Percentiles rank a stretch among this genome's conserved stretches.
phyloP scores from a whole-genome alignment of 2,888 invertebrate genomes.

The Callinectes sapidus region DNA sequence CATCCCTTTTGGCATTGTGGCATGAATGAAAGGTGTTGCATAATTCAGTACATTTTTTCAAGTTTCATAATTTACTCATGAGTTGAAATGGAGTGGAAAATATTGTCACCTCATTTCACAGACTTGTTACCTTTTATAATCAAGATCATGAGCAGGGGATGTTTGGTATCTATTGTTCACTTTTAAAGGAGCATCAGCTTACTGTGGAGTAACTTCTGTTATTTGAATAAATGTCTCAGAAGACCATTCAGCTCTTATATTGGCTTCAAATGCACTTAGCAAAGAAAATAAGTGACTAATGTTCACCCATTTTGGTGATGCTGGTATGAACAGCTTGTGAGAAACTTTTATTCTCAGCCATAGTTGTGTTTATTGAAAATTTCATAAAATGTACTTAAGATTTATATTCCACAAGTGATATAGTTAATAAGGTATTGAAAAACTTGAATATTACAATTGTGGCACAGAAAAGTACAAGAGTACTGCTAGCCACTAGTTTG shows the following conservation, averaged over 20 bases:
- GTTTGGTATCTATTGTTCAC: background rate
- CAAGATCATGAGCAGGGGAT: background rate
- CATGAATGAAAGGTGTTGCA: background rate
- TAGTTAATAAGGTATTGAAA: conserved; percentile 25
- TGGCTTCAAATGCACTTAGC: background rate
- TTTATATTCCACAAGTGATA: conserved; percentile 16
- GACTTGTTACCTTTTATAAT: background rate
- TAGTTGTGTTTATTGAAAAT: background rate
- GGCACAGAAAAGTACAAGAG: background rate
- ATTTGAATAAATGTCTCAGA: background rate
- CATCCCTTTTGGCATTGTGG: background rate
- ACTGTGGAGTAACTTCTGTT: background rate
- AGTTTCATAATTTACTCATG: background rate
- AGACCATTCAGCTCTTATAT: background rate
- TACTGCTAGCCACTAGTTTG: background rate
- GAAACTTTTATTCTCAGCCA: background rate
- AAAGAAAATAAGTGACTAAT: background rate
- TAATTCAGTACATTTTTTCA: background rate
- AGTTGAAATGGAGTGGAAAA: background rate
- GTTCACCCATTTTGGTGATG: background rate
- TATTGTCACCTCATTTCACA: background rate
- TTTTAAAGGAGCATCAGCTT: background rate
- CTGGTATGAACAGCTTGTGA: background rate
- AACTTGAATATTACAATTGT: background rate
- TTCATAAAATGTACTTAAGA: conserved; percentile 34